Evolutionary conservation across 2,797 vertebrate genomes (phyloP), one percentile per base, ranked within the genome.

Genomic region (Sebastes glaucus): DNA sequence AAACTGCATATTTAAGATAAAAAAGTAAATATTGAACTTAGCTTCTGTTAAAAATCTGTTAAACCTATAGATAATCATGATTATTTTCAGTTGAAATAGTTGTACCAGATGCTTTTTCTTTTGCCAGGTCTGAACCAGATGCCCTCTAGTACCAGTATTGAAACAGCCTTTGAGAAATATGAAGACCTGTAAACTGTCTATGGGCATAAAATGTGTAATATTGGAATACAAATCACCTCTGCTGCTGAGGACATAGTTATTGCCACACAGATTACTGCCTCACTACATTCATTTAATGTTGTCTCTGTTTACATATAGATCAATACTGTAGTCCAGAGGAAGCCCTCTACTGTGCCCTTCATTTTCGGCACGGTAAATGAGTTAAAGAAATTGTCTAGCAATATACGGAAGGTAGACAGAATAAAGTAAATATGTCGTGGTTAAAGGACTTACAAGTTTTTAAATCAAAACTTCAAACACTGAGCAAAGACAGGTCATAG

Each of bases 201-300:
- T 56, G 67, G 22, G 49, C 38, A 89, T 77, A 79, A 81, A 82
- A 87, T 79, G 14, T 83, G 67, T 85, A 81, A 86, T 80, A 88
- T 71, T 81, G 76, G 71, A 90, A 90, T 77, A 92, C 85, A 93
- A 90, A 93, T 92, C 84, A 90, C 87, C 81, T 87, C 77, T 76
- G 60, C 79, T 70, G 81, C 80, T 82, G 59, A 82, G 89, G 85
- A 89, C 85, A 78, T 74, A 74, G 88, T 86, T 79, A 88, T 89
- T 87, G 87, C 80, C 75, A 66, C 85, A 88, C 81, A 84, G 81
- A 91, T 92, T 87, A 87, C 82, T 72, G 88, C 71, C 77, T 84
- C 74, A 32, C 89, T 88, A 79, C 74, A 88, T 91, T 91, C 69
- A 89, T 89, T 91, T 89, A 84, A 77, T 86, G 85, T 90, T 92